Percentiles rank a stretch among this genome's conserved stretches.
Evolutionary conservation across 2,113 vertebrate species (phyloP).

Genomic region (Oryzias woworae): DNA sequence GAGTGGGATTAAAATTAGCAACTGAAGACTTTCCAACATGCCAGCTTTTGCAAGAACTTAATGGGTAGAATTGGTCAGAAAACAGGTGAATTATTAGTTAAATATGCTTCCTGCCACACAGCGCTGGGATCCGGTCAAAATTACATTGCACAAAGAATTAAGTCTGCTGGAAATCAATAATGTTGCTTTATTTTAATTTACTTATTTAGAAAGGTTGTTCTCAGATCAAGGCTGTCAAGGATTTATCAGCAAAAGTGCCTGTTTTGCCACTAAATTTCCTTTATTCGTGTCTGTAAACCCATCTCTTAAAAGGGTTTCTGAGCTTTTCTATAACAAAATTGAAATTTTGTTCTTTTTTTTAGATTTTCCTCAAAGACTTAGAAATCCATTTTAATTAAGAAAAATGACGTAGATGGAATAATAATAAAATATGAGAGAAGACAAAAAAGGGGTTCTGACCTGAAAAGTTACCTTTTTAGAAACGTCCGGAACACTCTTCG

Average conservation of each 20-base stretch:
- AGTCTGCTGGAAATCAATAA: conserved; percentile 21
- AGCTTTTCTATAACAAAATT: too few relatives aligned
- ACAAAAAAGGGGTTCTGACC: too few relatives aligned
- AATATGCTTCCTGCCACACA: conserved; percentile 7
- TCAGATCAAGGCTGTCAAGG: conserved; percentile 23
- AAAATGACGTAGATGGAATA: too few relatives aligned
- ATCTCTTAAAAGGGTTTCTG: too few relatives aligned
- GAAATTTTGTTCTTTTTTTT: too few relatives aligned
- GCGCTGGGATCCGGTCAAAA: not conserved
- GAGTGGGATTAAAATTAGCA: not conserved
- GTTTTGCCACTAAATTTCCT: conserved; percentile 9
- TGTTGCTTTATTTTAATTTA: conserved; percentile 8
- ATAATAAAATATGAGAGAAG: too few relatives aligned
- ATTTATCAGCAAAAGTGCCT: not conserved
- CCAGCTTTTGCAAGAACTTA: conserved; percentile 12
- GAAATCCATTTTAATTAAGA: too few relatives aligned
- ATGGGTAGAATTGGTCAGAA: conserved; percentile 8
- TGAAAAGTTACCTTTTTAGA: too few relatives aligned
- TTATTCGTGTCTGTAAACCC: not conserved
- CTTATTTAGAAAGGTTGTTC: conserved; percentile 23
- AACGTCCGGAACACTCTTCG: too few relatives aligned
- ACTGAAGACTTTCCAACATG: not conserved
- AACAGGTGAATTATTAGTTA: conserved; percentile 11
- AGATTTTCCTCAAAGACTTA: too few relatives aligned
- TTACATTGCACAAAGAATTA: conserved; percentile 1